Percentiles rank a stretch among this genome's conserved stretches.
These are phyloP conservation scores for Radopholus similis DNA, from an alignment of 1,140 invertebrate genomes.

Conservation along the genomic window DNA sequence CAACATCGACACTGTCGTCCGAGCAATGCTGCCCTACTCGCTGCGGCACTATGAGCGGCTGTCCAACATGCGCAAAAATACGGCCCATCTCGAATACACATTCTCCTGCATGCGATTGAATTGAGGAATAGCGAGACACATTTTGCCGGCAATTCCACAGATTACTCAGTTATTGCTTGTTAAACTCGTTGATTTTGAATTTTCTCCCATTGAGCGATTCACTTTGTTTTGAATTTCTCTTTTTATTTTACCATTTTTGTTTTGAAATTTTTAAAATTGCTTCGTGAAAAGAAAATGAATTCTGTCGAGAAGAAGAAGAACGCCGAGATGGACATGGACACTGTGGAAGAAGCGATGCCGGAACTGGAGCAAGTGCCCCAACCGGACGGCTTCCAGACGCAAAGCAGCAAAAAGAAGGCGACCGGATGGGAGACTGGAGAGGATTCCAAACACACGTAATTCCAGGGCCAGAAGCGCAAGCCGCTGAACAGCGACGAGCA, in stretches of 20 bases:
- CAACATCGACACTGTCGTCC: conserved; percentile 37
- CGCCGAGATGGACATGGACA: conserved; percentile 14
- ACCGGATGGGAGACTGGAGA: background rate
- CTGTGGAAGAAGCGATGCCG: conserved; percentile 46
- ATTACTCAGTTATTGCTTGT: conserved; percentile 27
- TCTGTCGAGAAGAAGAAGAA: conserved; percentile 23
- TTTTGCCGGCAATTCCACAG: no score
- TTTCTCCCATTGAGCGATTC: conserved; percentile 12
- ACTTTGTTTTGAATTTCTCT: conserved; percentile 6
- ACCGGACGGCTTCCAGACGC: conserved; percentile 20
- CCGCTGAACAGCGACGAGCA: background rate
- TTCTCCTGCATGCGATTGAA: conserved; percentile 36
- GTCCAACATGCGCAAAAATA: conserved; percentile 28
- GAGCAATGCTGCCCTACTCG: conserved; percentile 52
- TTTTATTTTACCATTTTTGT: conserved; percentile 21
- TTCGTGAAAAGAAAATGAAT: conserved; percentile 24
- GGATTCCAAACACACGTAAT: background rate
- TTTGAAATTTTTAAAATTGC: conserved; percentile 29
- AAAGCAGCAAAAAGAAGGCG: background rate
- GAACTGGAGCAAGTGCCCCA: conserved; percentile 49
- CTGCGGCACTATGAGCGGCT: conserved; percentile 53
- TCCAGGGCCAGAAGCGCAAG: background rate
- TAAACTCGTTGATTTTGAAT: conserved; percentile 33
- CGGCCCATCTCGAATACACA: conserved; percentile 36
- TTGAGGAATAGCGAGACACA: no score